Evolutionary conservation across 2,888 invertebrate species (phyloP), one percentile per base, ranked within the genome.

Genomic region (Drosophila aldrichi): DNA sequence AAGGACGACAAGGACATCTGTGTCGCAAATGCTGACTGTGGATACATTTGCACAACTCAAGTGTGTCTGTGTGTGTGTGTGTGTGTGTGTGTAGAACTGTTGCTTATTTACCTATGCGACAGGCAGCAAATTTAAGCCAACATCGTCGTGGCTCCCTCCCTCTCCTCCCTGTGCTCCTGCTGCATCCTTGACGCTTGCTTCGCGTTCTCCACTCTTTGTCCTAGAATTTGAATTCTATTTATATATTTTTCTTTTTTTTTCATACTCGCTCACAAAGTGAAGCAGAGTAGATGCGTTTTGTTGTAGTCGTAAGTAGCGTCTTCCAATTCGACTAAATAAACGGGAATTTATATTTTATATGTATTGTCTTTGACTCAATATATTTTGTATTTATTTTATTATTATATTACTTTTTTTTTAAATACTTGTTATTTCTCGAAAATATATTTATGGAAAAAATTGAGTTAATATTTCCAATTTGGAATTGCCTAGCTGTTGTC

Each of bases 41-140:
- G 79, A 75, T 70, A 85, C 76, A 66, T 51, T 59, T 59, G 61
- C 62, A 80, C 72, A 67, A 46, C 59, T 16, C n/a, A 12, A 18
- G 44, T 52, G 38, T 64, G 10, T 58, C 22, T 44, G 41, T 52
- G 41, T 51, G 41, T 61, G 25, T 22, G 25, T 25, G 12, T 54
- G 22, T 70, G 12, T 32, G 16, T 54, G 20, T 43, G 38, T 51
- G 14, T 61, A 22, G 61, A 81, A 77, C 84, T 81, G 81, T 77
- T 77, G 81, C 81, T 83, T 90, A 88, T 88, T 85, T 84, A 89
- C 90, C 79, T 88, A 88, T 59, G 79, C 80, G 86, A 74, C 59
- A 54, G 81, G 43, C 78, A 70, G 70, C 77, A 80, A 79, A 88
- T 82, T 75, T 69, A 73, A 79, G 70, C 70, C 67, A 74, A 77